Evolutionary conservation across 2,113 vertebrate species (phyloP).

Genomic region (Pollachius pollachius): DNA sequence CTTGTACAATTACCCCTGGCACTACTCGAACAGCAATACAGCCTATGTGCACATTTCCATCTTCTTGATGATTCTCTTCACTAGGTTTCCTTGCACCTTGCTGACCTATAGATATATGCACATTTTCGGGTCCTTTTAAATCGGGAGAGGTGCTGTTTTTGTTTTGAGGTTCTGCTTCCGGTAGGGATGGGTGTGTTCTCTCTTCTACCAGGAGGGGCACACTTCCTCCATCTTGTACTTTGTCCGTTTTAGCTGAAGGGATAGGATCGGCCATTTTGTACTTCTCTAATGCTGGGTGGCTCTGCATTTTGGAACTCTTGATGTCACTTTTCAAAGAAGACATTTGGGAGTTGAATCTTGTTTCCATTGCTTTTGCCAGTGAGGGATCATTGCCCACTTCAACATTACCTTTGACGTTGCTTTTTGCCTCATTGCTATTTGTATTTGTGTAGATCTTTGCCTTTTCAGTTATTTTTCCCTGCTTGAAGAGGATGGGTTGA

Average conservation of each 20-base stretch:
- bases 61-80: slow-evolving; percentile 26
- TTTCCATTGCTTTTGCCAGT: background rate
- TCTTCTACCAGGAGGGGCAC: slow-evolving; percentile 20
- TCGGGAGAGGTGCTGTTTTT: too few relatives aligned
- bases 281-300: slow-evolving; percentile 5
- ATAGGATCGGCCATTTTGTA: slow-evolving; percentile 7
- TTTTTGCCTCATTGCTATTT: slow-evolving; percentile 18
- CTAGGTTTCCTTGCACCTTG: slow-evolving; percentile 7
- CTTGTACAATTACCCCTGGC: slow-evolving; percentile 22
- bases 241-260: slow-evolving; percentile 17
- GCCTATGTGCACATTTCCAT: slow-evolving; percentile 47
- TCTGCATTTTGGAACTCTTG: slow-evolving; percentile 9
- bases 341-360: background rate
- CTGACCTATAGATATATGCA: too few relatives aligned
- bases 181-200: background rate
- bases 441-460: slow-evolving; percentile 21
- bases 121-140: too few relatives aligned
- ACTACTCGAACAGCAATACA: slow-evolving; percentile 55
- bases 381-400: slow-evolving; percentile 14
- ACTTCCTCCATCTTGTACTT: slow-evolving; percentile 7
- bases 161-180: too few relatives aligned
- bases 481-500: slow-evolving; percentile 34
- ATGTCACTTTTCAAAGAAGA: slow-evolving; percentile 4
- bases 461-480: slow-evolving; percentile 26
- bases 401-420: background rate